Evolutionary conservation across 2,888 invertebrate genomes (phyloP), one percentile per base, ranked within the genome.

Genomic region (Gastracanthus pulcherrimus): DNA sequence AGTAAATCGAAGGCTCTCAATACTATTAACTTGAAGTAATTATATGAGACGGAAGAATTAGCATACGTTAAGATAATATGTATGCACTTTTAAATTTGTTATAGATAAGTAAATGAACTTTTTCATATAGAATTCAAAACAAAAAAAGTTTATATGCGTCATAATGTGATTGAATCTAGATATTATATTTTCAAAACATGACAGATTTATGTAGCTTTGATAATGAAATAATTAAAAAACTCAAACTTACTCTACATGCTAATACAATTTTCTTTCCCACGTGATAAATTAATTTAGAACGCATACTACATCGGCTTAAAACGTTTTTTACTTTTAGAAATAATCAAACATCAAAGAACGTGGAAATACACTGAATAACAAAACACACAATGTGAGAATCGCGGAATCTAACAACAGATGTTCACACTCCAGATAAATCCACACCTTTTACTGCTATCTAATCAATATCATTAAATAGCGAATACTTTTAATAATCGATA

Each of bases 381-480:
- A 48, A 26, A 62, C n/a, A 69, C 26, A 38, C 38, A 71, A 34
- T 7, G n/a, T 26, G 13, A 51, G 36, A 71, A 70, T 70, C 51
- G 36, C 19, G n/a, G 16, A 74, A 60, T 69, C 69, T 16, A 29
- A 66, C 60, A 62, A 23, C 90, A 90, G 89, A 90, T 90, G 90
- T 88, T 86, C 76, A 84, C 88, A 88, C 90, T 90, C 84, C 84
- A 90, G 88, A 89, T 90, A 89, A 90, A 88, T 87, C 84, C 86
- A 60, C 86, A 85, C 87, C 89, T 90, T 90, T 90, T 89, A 89
- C 86, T 84, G 78, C 86, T 90, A 90, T 90, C 90, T 90, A 90
- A 90, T 91, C 90, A 85, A 86, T 84, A 86, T 90, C 87, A 88
- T 87, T 89, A 87, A 90, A 90, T 89, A 88, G 86, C 85, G 84